phyloP scores from a whole-genome alignment of 1,140 invertebrate species.

The Sinonovacula constricta region DNA sequence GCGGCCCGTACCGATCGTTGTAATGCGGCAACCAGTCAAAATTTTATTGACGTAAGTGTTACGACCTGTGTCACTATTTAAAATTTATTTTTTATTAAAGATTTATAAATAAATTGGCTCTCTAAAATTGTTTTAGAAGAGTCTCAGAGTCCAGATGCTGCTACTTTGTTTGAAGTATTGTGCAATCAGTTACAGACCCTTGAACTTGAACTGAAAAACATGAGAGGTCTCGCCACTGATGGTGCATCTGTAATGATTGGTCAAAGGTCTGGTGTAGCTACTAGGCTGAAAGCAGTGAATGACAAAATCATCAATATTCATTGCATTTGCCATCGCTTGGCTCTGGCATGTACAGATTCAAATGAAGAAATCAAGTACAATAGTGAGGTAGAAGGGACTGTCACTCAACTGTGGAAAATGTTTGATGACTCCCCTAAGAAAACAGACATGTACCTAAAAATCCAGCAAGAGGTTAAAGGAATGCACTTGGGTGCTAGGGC shows the following conservation, averaged over 20 bases:
- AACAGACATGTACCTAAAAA: slow-evolving; percentile 21
- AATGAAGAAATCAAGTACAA: slow-evolving; percentile 31
- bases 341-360: slow-evolving; percentile 40
- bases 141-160: background rate
- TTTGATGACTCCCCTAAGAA: slow-evolving; percentile 50
- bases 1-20: too few relatives aligned
- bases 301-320: slow-evolving; percentile 23
- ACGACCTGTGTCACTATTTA: too few relatives aligned
- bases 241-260: slow-evolving; percentile 49
- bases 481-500: background rate
- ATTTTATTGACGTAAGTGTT: too few relatives aligned
- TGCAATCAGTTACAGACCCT: background rate
- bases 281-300: slow-evolving; percentile 4
- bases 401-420: slow-evolving; percentile 28
- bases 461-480: background rate
- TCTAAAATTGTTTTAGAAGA: background rate
- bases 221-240: slow-evolving; percentile 31
- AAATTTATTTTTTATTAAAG: too few relatives aligned
- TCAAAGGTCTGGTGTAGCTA: slow-evolving; percentile 6
- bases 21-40: too few relatives aligned
- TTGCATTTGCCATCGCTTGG: slow-evolving; percentile 42
- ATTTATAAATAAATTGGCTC: too few relatives aligned
- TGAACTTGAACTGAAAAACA: background rate
- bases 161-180: background rate
- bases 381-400: slow-evolving; percentile 16